Evolutionary conservation across 2,113 vertebrate genomes (phyloP).

Genomic region (Lepus americanus): DNA sequence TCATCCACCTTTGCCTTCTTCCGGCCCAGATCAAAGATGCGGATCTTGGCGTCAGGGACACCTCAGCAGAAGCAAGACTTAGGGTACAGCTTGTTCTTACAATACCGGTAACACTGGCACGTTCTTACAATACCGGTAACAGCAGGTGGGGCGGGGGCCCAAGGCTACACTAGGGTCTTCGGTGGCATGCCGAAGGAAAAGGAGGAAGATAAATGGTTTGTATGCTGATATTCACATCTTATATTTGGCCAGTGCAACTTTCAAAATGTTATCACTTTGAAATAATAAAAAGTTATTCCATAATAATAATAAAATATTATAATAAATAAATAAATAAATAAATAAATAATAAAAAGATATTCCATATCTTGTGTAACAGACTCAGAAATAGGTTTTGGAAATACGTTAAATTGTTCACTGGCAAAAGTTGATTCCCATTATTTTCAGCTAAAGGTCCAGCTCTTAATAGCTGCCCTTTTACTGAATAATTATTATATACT

Average conservation of each 20-base stretch:
- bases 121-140: no score
- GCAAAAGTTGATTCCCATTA: neutral
- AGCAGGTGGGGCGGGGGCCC: no score
- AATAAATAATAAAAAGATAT: neutral
- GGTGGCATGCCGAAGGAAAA: no score
- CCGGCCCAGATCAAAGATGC: no score
- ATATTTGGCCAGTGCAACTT: conserved; percentile 7
- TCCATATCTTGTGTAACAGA: neutral
- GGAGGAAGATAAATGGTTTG: neutral
- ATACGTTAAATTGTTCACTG: neutral
- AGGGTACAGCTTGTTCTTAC: no score
- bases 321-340: no score
- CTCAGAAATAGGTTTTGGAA: neutral
- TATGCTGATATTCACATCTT: neutral
- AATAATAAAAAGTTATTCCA: neutral
- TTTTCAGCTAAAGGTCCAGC: neutral
- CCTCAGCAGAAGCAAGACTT: no score
- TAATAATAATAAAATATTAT: no score
- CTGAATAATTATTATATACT: neutral
- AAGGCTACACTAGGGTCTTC: no score
- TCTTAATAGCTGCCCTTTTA: neutral
- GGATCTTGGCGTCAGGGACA: no score
- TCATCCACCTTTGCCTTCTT: no score
- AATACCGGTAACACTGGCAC: no score
- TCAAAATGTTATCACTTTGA: neutral